Conservation (phyloP, 1,140 invertebrate genomes). For the Cydia pomonella region DNA sequence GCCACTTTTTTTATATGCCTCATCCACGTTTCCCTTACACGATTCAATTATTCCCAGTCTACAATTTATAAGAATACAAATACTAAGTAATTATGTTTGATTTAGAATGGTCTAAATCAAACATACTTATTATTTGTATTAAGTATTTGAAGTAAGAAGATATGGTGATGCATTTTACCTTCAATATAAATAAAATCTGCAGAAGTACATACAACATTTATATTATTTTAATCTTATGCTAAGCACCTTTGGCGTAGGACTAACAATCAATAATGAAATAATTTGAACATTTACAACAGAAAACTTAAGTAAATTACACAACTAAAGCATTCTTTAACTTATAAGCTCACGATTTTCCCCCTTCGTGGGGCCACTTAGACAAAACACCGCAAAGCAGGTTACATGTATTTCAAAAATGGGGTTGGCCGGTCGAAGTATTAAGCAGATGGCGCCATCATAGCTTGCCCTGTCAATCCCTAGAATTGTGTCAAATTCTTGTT, state of each 20-base stretch:
- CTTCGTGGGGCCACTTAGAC: not conserved
- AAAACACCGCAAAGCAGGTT: not conserved
- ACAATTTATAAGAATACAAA: too few species aligned
- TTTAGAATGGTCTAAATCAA: too few species aligned
- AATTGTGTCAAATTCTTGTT: too few species aligned
- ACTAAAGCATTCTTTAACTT: not conserved
- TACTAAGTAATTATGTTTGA: too few species aligned
- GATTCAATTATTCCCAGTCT: too few species aligned
- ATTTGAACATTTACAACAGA: conserved; percentile 27
- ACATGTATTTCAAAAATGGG: not conserved
- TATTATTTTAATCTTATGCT: conserved; percentile 16
- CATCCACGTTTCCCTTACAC: too few species aligned
- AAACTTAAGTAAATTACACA: conserved; percentile 6
- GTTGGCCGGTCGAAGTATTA: too few species aligned
- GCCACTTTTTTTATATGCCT: too few species aligned
- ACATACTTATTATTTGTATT: too few species aligned
- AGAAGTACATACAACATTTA: not conserved
- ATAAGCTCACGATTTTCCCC: not conserved
- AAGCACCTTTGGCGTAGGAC: conserved; percentile 20
- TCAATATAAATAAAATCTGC: not conserved
- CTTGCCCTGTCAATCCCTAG: too few species aligned
- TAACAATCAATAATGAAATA: conserved; percentile 22
- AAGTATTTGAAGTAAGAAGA: too few species aligned
- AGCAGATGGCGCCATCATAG: too few species aligned
- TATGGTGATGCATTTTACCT: not conserved